Base-by-base conservation (phyloP, 2,888 invertebrate genomes). In the Erebia epiphron region DNA sequence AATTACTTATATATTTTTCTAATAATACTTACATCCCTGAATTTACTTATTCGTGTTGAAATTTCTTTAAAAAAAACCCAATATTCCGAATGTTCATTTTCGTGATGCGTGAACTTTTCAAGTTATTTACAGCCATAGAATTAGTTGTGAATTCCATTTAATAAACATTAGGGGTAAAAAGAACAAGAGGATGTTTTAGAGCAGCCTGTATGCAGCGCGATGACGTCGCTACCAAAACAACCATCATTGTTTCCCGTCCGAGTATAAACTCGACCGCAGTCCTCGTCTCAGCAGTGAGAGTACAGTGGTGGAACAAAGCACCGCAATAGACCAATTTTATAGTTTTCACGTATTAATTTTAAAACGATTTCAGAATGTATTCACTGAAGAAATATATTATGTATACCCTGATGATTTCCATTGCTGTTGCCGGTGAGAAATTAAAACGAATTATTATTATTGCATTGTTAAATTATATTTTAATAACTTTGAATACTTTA, bases 401-500 rank as follows among this genome's bases (percentile, higher is more conserved):
- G n/a, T 89, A 82, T 77, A 76, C 83, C 67, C 83, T 91, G 52
- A 80, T 91, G 1, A 75, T 90, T 70, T 81, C 88, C 65, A 83
- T 83, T 56, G 77, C 82, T 10, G 88, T 87, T 3, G 75, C 83
- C 57, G 90, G 91, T 91, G 75, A 86, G 81, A 72, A 43, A 52
- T 54, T 2, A 46, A 0, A n/a, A 10, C 16, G 18, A 16, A 43
- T 54, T 70, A 58, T 64, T 63, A 16, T 41, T 14, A 49, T 62
- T 41, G 9, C 18, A 62, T 46, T 49, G 1, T 46, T 1, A 43
- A 21, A 50, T 10, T 64, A 56, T 57, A 41, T 62, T 56, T 43
- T 46, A 50, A 60, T 41, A 21, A 7, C 11, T 11, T 56, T 18
- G n/a, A 16, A n/a, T 57, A 60, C 54, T 54, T 68, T 61, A 56